Base-by-base conservation (phyloP, 2,113 vertebrate genomes). In the Ursus arctos region DNA sequence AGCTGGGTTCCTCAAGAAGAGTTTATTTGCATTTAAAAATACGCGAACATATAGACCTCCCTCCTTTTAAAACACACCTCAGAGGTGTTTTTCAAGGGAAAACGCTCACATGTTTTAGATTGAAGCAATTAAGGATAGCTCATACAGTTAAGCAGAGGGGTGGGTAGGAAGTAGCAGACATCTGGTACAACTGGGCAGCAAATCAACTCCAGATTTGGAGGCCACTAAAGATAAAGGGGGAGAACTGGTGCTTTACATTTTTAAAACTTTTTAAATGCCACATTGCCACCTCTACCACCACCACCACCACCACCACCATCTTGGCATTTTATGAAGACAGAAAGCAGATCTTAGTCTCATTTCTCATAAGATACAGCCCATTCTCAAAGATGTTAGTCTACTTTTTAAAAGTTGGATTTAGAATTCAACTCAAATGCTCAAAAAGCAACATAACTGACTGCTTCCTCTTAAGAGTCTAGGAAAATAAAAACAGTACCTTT, bases 401-500 rank as follows among this genome's bases (percentile, higher is more conserved):
- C 7, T 65, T 55, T 95, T 65, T 81, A 16, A 76, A n/a, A 81
- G 19, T 85, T 65, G 93, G 16, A 14, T 33, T 87, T 47, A 22
- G 36, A 65, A 82, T 65, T 65, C 76, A 95, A 67, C 6, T 57
- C 15, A 84, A 67, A 82, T 51, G 10, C 40, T 51, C 36, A 47
- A 83, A 26, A 5, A 57, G 36, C 5, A 59, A 49, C 28, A 49
- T 43, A 86, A 82, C 33, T 72, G 47, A 81, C 28, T 53, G 69
- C n/a, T 57, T 91, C 28, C 33, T 86, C 47, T 67, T 21, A 59
- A 90, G 8, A 67, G 15, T 76, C 31, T 31, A 40, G 22, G 72
- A 87, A 89, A 88, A 82, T 51, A 87, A 93, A 93, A 95, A 49
- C 77, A 94, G 63, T 15, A 33, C 43, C 88, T 49, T 87, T 72